Evolutionary conservation across 1,140 invertebrate genomes (phyloP).

Genomic region (Drosophila sturtevanti): DNA sequence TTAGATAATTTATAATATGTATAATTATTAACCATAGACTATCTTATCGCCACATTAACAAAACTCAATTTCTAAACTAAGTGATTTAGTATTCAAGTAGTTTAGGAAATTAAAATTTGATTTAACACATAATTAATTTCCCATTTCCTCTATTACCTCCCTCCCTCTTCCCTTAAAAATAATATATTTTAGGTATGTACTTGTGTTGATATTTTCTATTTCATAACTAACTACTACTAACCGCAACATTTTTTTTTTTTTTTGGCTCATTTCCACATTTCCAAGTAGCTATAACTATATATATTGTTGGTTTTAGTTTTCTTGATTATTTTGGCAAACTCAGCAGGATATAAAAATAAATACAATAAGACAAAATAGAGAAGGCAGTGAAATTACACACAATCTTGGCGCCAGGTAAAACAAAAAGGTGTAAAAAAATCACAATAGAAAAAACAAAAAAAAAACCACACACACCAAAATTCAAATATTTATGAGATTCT

Average conservation of each 20-base stretch:
- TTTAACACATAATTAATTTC: neutral
- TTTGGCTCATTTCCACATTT: conserved; percentile 18
- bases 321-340: conserved; percentile 52
- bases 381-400: neutral
- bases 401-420: conserved; percentile 53
- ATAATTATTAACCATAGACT: neutral
- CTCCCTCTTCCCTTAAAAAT: neutral
- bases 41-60: neutral
- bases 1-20: neutral
- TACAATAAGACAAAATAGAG: neutral
- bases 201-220: no score
- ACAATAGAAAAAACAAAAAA: conserved; percentile 29
- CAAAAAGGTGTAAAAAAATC: conserved; percentile 63
- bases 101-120: conserved; percentile 1
- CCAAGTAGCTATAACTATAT: conserved; percentile 20
- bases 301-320: conserved; percentile 21
- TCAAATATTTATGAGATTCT: conserved; percentile 68
- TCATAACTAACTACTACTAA: neutral
- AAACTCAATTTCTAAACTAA: neutral
- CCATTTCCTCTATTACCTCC: neutral
- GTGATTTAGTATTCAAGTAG: neutral
- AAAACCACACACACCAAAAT: conserved; percentile 20
- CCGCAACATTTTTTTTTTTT: conserved; percentile 10
- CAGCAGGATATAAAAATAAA: conserved; percentile 53
- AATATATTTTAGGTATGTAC: no score